Base-by-base conservation (phyloP, 2,888 invertebrate genomes). In the Oligia latruncula region DNA sequence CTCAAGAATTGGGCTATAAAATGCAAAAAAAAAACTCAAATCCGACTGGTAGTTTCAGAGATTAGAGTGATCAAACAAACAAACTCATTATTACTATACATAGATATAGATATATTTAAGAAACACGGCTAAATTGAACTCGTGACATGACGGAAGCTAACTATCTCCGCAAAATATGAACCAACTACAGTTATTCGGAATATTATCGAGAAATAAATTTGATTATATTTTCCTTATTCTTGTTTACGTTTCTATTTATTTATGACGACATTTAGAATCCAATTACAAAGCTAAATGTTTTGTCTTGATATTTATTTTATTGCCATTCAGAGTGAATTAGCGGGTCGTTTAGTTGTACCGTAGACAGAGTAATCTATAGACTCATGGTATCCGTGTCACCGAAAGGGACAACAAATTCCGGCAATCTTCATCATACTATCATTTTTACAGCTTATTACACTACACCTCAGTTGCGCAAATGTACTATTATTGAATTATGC, bases 191-290 rank as follows among this genome's bases (percentile, higher is more conserved):
- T 78, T 65, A 67, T 70, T 77, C 55, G 49, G 52, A 74, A 83
- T 58, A 85, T 85, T 70, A 83, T 78, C 52, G 62, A 75, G 64
- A 83, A 77, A 75, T 78, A 46, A 76, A 78, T 80, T 76, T 58
- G 62, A 77, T 73, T 66, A 78, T 70, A 65, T 75, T 81, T 78
- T 72, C 71, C 49, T 20, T 71, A 40, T 62, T 74, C 29, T 74
- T 58, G 23, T 70, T 73, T 71, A 55, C 55, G 35, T 71, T 78
- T 74, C 17, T 4, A 71, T 77, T 55, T 74, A 83, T 76, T 78
- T 76, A 74, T 77, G 62, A 49, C 58, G 71, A 64, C 71, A 52
- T 86, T 86, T 71, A 66, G 55, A 71, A 79, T 73, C 72, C 71
- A 82, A 74, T 84, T 72, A 64, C 46, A 65, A 70, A 66, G 17